phyloP scores from a whole-genome alignment of 1,140 invertebrate genomes.

The Drosophila ohnishii region DNA sequence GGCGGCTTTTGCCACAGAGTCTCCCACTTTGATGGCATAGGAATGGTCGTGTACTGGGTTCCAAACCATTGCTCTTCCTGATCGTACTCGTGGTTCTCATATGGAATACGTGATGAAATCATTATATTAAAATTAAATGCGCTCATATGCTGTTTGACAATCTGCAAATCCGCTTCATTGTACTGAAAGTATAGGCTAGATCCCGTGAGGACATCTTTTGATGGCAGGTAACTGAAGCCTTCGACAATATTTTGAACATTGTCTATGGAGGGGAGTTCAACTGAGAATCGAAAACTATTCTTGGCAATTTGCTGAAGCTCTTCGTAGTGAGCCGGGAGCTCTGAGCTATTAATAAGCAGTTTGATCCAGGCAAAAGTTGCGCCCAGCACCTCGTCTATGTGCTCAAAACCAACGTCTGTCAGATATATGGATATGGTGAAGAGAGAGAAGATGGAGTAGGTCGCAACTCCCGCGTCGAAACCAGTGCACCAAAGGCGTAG shows the following conservation, averaged over 20 bases:
- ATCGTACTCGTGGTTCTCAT: slow-evolving; percentile 85
- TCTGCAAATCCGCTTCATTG: slow-evolving; percentile 87
- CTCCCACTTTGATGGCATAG: slow-evolving; percentile 85
- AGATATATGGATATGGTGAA: slow-evolving; percentile 90
- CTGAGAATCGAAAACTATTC: slow-evolving; percentile 88
- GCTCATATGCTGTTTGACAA: slow-evolving; percentile 87
- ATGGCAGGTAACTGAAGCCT: slow-evolving; percentile 90
- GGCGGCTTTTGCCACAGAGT: slow-evolving; percentile 85
- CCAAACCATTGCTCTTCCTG: slow-evolving; percentile 87
- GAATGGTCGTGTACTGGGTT: slow-evolving; percentile 70
- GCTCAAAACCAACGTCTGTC: slow-evolving; percentile 90
- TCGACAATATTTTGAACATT: slow-evolving; percentile 91
- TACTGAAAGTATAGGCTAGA: slow-evolving; percentile 90
- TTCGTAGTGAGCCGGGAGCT: slow-evolving; percentile 83
- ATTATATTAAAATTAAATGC: slow-evolving; percentile 90
- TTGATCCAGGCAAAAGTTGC: slow-evolving; percentile 90
- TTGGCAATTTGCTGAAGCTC: slow-evolving; percentile 87
- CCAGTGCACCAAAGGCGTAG: slow-evolving; percentile 93
- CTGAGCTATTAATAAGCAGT: slow-evolving; percentile 86
- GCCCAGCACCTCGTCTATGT: slow-evolving; percentile 88
- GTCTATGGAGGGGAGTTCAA: slow-evolving; percentile 88
- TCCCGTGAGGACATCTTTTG: slow-evolving; percentile 91
- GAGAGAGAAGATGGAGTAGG: slow-evolving; percentile 88
- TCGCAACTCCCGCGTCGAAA: slow-evolving; percentile 87
- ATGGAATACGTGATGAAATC: slow-evolving; percentile 86